Base-by-base conservation (phyloP, 2,888 invertebrate species). In the Teinopalpus imperialis region DNA sequence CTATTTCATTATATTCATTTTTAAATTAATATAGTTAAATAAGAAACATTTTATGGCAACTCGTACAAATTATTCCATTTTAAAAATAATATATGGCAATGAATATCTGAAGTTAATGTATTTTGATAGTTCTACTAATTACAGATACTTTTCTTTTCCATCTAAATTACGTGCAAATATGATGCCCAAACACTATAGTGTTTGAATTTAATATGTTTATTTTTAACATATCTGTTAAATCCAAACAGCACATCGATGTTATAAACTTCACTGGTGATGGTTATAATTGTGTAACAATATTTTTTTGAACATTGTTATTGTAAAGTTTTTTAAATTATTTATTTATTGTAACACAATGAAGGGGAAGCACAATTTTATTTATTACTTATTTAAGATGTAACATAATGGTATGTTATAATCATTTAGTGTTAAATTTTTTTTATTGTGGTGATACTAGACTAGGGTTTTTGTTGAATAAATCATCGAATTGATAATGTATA, bases 401-500 rank as follows among this genome's bases (percentile, higher is more conserved):
- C 29, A 3, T 10, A 9, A 51, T 41, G 41, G 41, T 39, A 44
- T 49, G 16, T 43, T 34, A 39, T 54, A 48, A 35, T 43, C 39
- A 23, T 31, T 54, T 46, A 53, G 54, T 53, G 52, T 57, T 54
- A 52, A 56, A 51, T 54, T 51, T 53, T 52, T 14, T 52, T 52
- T 53, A 49, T 16, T 44, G 51, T 57, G 56, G 56, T 54, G 52
- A 54, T 56, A 59, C 49, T 57, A 57, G 49, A 49, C 37, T 54
- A 52, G 49, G 42, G 43, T 31, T 39, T 36, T 36, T 37, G 34
- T 43, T 23, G 23, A 31, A 14, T 36, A 8, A 29, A 16, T 35
- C 10, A 29, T 27, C 20, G 3, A 10, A 7, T 14, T 40, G 12
- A 10, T 2, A 9, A 8, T 13, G 12, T 18, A 16, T 27, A 32